Percentiles rank a stretch among this genome's conserved stretches.
These are phyloP conservation scores for Labeo calbasu DNA, from an alignment of 2,797 vertebrate species.

Conservation along the genomic window DNA sequence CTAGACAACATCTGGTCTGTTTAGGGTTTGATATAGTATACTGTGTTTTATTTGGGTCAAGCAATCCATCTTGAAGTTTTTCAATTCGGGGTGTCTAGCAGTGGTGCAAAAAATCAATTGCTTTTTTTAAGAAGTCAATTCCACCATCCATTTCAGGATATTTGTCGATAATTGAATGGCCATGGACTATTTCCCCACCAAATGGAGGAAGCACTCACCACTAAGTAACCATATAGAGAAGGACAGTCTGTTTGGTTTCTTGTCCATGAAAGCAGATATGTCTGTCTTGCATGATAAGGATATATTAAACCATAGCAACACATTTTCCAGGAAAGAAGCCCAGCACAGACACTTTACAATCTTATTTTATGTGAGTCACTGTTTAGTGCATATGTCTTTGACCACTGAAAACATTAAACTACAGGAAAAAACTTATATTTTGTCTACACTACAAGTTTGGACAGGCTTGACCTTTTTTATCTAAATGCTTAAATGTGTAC, in stretches of 20 bases:
- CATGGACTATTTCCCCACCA: conserved; percentile 52
- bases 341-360: background rate
- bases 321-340: conserved; percentile 18
- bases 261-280: conserved; percentile 35
- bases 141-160: conserved; percentile 54
- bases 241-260: conserved; percentile 37
- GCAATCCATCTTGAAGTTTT: conserved; percentile 31
- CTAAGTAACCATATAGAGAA: conserved; percentile 44
- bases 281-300: conserved; percentile 36
- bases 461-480: background rate
- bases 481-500: background rate
- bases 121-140: conserved; percentile 55
- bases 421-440: background rate
- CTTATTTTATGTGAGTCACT: conserved; percentile 5
- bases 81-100: background rate
- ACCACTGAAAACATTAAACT: background rate
- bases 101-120: conserved; percentile 52
- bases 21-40: conserved; percentile 27
- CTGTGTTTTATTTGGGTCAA: conserved; percentile 33
- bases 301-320: conserved; percentile 33
- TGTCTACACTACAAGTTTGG: background rate
- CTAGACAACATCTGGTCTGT: conserved; percentile 4
- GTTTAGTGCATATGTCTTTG: background rate
- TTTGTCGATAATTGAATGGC: conserved; percentile 58
- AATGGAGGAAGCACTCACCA: conserved; percentile 48